Conservation (phyloP, 2,113 vertebrate species). For the Gallinago jamesoni region DNA sequence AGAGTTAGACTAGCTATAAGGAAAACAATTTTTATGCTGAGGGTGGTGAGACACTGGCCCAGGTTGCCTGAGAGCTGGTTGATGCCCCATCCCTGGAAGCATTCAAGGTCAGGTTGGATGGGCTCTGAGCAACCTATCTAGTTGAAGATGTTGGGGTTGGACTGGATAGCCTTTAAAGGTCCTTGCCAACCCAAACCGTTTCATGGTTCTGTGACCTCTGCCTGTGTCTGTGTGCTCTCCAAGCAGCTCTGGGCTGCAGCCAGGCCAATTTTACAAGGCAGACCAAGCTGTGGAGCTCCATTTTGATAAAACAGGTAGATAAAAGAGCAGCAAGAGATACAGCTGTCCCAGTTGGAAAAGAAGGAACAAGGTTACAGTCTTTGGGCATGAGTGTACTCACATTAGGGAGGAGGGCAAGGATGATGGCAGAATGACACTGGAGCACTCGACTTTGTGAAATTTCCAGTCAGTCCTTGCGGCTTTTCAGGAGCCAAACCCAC, state of each 20-base stretch:
- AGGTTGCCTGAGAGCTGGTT: background rate
- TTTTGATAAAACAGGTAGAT: background rate
- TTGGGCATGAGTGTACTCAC: rapidly evolving
- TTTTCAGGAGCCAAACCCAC: background rate
- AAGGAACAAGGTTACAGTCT: rapidly evolving
- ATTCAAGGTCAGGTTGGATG: background rate
- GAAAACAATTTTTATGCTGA: background rate
- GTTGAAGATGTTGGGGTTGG: background rate
- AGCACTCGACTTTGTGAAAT: background rate
- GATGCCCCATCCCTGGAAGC: background rate
- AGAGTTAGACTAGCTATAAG: background rate
- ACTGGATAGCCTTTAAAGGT: background rate
- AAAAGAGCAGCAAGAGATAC: background rate
- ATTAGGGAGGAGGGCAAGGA: background rate
- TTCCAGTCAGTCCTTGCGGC: background rate
- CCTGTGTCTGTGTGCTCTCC: rapidly evolving
- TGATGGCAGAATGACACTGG: background rate
- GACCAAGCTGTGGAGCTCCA: rapidly evolving
- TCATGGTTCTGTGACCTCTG: background rate
- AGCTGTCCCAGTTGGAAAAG: background rate
- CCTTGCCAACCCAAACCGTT: background rate
- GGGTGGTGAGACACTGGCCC: background rate
- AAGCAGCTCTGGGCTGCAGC: background rate
- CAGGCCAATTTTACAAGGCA: background rate
- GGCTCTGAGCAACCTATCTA: background rate